Evolutionary conservation across 2,888 invertebrate genomes (phyloP), one percentile per base, ranked within the genome.

Genomic region (Keiferia lycopersicella): DNA sequence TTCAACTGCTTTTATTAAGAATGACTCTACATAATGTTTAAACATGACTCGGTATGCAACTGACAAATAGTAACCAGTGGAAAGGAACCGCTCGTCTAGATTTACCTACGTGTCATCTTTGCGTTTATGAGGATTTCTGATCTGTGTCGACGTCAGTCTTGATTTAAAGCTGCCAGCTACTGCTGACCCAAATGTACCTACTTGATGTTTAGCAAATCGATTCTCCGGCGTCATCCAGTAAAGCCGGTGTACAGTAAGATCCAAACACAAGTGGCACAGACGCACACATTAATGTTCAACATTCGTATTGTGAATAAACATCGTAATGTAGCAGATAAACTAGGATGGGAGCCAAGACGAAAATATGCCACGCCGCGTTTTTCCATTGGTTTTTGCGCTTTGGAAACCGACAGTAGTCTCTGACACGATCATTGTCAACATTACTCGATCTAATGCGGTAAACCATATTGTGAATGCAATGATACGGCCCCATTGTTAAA

Each of bases 341-440:
- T 91, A 91, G 91, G 91, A 91, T 91, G 84, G 85, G 87, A 91
- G 91, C 91, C 91, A 91, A 91, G 91, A 91, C 91, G 91, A 91
- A 91, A 91, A 91, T 91, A 91, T 91, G 88, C 91, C 80, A 86
- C 88, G 81, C 80, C 89, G 91, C 87, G 91, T 91, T 91, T 91
- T 91, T 91, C 91, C 91, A 88, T 88, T 87, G 88, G 88, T 83
- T 88, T 88, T 85, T 81, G 86, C 87, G 87, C 88, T 90, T 89
- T 89, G 84, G 86, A 87, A 88, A 87, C 89, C 83, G 81, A 79
- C 84, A 86, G 84, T 85, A 88, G 83, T 78, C 79, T 78, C 75
- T 73, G 75, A 79, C 81, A 73, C 45, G 45, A 73, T 80, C 82
- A 85, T 87, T 88, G 88, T 53, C 65, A 65, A 63, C 22, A 61